Evolutionary conservation across 1,140 invertebrate species (phyloP), one percentile per base, ranked within the genome.

Genomic region (Drosophila lacertosa): DNA sequence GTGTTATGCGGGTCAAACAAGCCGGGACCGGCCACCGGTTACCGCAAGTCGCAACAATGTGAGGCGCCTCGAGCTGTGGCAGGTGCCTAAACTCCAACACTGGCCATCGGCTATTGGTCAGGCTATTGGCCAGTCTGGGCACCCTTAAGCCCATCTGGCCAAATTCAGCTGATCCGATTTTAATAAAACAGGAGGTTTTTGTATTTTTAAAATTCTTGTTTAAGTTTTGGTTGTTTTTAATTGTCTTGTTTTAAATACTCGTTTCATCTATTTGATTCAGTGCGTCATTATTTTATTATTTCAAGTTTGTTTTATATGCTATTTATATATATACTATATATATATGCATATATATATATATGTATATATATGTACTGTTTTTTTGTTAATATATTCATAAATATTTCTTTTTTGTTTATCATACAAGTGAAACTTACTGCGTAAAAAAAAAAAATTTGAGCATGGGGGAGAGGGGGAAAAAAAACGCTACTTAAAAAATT

Each of bases 211-310:
- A 75, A 71, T 72, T 86, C 73, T 67, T 63, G 67, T 66, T 83
- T 84, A 72, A 79, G 65, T 77, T 24, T 74, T 74, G 55, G 13
- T 64, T 62, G 33, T 54, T 81, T 81, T 82, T 67, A 74, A 78
- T 82, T 86, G 75, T 84, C 72, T 65, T 80, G 62, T 80, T 83
- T 88, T 88, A 88, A 86, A 83, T 88, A 88, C 82, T 88, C 76
- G 71, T 89, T 89, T 89, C 84, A 74, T 86, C 86, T 89, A 89
- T 89, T 89, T 89, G 74, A 89, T 89, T 89, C 86, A 89, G 86
- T 89, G 86, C 86, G 86, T 89, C 77, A 77, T 89, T 78, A 89
- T 78, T 65, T 84, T 59, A 77, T 39, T 13, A 70, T 55, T 67
- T 70, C 44, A 26, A 26, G 24, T 26, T 55, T 80, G 51, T 57